Conservation (phyloP, 2,797 vertebrate species). For the Coregonus suidteri region DNA sequence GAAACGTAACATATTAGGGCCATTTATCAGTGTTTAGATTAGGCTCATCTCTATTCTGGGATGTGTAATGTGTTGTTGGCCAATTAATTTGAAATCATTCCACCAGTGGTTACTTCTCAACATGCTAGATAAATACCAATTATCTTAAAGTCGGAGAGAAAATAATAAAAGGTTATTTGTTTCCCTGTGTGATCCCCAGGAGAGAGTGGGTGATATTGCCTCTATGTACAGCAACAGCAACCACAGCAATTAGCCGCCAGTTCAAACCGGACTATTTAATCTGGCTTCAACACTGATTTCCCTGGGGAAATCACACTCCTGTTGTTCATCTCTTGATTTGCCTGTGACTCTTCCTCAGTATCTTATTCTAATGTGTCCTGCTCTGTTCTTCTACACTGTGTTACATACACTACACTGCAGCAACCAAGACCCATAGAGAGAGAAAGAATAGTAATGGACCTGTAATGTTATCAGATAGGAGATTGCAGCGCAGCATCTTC, state of each 20-base stretch:
- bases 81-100: constrained; percentile 44
- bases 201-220: constrained; percentile 35
- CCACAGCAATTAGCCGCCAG: constrained; percentile 44
- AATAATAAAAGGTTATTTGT: constrained; percentile 17
- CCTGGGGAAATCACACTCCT: constrained; percentile 40
- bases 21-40: background rate
- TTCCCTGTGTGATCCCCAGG: constrained; percentile 17
- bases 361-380: constrained; percentile 7
- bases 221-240: constrained; percentile 30
- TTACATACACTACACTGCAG: background rate
- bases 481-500: background rate
- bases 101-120: constrained; percentile 29
- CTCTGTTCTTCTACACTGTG: background rate
- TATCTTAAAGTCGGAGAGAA: constrained; percentile 19
- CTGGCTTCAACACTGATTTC: constrained; percentile 42
- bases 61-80: constrained; percentile 15
- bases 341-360: constrained; percentile 1
- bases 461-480: background rate
- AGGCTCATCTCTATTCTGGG: background rate
- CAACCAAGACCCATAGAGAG: background rate
- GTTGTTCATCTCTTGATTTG: constrained; percentile 24
- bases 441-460: background rate
- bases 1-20: background rate
- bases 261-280: constrained; percentile 41
- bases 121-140: constrained; percentile 12